phyloP scores from a whole-genome alignment of 2,888 invertebrate species.

The Gryllus longicercus region DNA sequence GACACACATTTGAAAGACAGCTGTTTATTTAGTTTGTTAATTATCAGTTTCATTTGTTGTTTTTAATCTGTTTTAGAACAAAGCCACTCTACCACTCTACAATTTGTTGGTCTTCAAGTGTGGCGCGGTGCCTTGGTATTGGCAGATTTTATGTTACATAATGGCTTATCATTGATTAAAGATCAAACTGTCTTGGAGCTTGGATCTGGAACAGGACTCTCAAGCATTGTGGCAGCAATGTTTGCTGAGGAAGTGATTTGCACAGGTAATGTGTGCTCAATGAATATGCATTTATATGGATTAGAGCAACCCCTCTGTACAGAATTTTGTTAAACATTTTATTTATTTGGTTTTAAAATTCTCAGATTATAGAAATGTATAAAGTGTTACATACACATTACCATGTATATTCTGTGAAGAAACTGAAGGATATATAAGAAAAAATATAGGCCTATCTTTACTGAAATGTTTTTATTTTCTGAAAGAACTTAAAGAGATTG shows the following conservation, averaged over 20 bases:
- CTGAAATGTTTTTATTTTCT: too few relatives aligned
- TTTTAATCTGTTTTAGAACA: slow-evolving; percentile 58
- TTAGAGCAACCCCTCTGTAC: neutral
- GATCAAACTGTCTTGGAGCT: slow-evolving; percentile 68
- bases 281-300: neutral
- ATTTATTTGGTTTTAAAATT: slow-evolving; percentile 18
- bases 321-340: neutral
- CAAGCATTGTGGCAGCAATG: slow-evolving; percentile 76
- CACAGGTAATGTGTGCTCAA: slow-evolving; percentile 59
- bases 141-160: slow-evolving; percentile 66
- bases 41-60: too few relatives aligned
- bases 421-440: too few relatives aligned
- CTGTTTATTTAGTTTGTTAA: too few relatives aligned
- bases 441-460: too few relatives aligned
- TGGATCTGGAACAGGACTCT: slow-evolving; percentile 84
- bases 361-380: neutral
- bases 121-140: slow-evolving; percentile 85
- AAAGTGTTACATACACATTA: too few relatives aligned
- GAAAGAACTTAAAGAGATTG: too few relatives aligned
- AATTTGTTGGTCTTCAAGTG: slow-evolving; percentile 78
- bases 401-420: too few relatives aligned
- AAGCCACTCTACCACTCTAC: slow-evolving; percentile 66
- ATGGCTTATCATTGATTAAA: slow-evolving; percentile 49
- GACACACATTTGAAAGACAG: too few relatives aligned
- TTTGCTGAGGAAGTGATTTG: slow-evolving; percentile 70